These are phyloP conservation scores for Neoascia interrupta DNA, from an alignment of 2,888 invertebrate species.

Conservation along the genomic window DNA sequence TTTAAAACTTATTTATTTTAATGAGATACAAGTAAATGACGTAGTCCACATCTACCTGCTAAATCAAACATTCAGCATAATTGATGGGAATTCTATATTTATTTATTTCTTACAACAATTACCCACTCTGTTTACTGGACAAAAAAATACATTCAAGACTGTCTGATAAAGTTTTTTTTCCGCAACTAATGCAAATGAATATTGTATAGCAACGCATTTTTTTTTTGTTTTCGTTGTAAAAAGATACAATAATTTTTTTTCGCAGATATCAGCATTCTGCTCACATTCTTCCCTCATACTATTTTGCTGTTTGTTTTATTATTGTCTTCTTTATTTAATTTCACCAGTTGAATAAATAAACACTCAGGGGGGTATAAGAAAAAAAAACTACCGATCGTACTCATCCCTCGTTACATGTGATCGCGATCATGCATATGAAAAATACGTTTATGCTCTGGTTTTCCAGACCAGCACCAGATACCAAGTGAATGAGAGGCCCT, in stretches of 20 bases:
- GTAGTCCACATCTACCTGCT: no score
- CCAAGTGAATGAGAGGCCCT: conserved; percentile 15
- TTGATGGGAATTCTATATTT: no score
- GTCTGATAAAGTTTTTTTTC: no score
- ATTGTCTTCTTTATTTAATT: conserved; percentile 47
- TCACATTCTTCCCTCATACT: conserved; percentile 47
- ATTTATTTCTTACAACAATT: no score
- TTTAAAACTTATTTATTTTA: no score
- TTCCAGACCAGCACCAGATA: conserved; percentile 26
- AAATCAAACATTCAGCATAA: no score
- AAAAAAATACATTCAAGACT: no score
- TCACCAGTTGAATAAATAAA: conserved; percentile 62
- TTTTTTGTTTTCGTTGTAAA: neutral
- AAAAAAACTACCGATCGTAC: conserved; percentile 9
- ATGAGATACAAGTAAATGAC: no score
- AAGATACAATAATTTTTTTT: conserved; percentile 20
- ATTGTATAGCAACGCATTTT: conserved; percentile 35
- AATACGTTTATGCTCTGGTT: conserved; percentile 43
- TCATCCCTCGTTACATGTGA: conserved; percentile 50
- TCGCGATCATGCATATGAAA: conserved; percentile 56
- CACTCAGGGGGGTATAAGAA: neutral
- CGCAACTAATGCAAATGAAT: conserved; percentile 17
- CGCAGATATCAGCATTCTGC: conserved; percentile 60
- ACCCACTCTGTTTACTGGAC: no score
- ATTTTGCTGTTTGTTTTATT: conserved; percentile 17